Percentiles rank a stretch among this genome's conserved stretches.
These are phyloP conservation scores for Epinotia brunnichana DNA, from an alignment of 2,888 invertebrate species.

Conservation along the genomic window DNA sequence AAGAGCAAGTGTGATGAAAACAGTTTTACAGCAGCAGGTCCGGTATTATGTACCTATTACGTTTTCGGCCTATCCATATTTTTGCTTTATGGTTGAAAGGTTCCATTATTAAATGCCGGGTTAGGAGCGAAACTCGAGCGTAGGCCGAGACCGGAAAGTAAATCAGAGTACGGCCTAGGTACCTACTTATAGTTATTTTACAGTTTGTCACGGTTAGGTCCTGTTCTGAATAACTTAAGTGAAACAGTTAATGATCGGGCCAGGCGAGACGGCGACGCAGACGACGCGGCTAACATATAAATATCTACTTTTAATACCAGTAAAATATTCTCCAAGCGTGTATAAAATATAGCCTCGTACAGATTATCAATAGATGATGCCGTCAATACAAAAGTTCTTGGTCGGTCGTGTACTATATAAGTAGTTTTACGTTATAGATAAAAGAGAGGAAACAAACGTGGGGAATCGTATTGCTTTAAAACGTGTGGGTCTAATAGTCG, in stretches of 20 bases:
- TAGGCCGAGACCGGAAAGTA: not conserved
- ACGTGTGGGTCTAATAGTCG: constrained; percentile 40
- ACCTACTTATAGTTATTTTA: no score
- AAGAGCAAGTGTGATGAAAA: no score
- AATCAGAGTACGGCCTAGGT: no score
- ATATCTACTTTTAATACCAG: constrained; percentile 35
- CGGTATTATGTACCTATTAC: no score
- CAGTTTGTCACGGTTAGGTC: no score
- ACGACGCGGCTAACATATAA: constrained; percentile 26
- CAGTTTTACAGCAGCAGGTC: no score
- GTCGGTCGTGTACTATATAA: constrained; percentile 38
- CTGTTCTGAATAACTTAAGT: no score
- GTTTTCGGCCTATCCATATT: no score
- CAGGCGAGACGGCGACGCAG: not conserved
- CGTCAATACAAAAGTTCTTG: constrained; percentile 39
- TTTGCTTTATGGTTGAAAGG: no score
- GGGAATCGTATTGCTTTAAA: constrained; percentile 36
- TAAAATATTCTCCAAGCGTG: constrained; percentile 41
- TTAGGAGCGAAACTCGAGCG: not conserved
- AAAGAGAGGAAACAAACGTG: constrained; percentile 36
- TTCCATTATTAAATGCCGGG: no score
- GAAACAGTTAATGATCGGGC: not conserved
- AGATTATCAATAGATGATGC: constrained; percentile 23
- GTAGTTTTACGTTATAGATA: constrained; percentile 21
- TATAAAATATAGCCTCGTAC: constrained; percentile 42